These are phyloP conservation scores for Drosophila recens DNA, from an alignment of 2,888 invertebrate species.

Conservation along the genomic window DNA sequence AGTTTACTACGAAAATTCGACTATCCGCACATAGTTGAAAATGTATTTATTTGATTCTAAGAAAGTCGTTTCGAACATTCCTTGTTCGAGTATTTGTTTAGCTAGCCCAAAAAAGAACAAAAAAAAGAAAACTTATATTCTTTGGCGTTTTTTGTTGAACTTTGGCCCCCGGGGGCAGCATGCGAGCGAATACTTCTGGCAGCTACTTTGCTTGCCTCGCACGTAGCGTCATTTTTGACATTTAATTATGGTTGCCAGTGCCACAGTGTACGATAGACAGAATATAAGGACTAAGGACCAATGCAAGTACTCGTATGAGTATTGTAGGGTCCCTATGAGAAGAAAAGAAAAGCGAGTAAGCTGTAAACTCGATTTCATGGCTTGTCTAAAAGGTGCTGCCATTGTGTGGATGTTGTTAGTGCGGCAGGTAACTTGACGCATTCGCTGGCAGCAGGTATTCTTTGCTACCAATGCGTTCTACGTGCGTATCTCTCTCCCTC, in stretches of 20 bases:
- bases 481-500: conserved; percentile 44
- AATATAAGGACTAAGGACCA: conserved; percentile 17
- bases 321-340: conserved; percentile 17
- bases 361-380: conserved; percentile 77
- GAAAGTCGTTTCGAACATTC: conserved; percentile 32
- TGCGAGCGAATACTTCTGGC: conserved; percentile 10
- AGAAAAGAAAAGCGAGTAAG: conserved; percentile 39
- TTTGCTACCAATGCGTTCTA: conserved; percentile 37
- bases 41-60: conserved; percentile 45
- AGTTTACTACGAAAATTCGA: conserved; percentile 2
- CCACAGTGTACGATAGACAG: conserved; percentile 31
- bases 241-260: conserved; percentile 79
- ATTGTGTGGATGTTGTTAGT: conserved; percentile 50
- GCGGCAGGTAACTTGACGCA: conserved; percentile 59
- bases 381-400: conserved; percentile 68
- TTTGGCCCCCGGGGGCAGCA: conserved; percentile 52
- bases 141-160: conserved; percentile 48
- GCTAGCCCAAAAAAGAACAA: background rate
- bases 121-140: conserved; percentile 23
- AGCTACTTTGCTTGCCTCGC: conserved; percentile 69
- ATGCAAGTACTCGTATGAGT: conserved; percentile 18
- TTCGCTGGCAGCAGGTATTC: conserved; percentile 12
- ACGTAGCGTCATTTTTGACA: conserved; percentile 84
- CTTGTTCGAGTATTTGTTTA: background rate
- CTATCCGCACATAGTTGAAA: conserved; percentile 8